Evolutionary conservation across 2,113 vertebrate genomes (phyloP), one percentile per base, ranked within the genome.

Genomic region (Columba livia): DNA sequence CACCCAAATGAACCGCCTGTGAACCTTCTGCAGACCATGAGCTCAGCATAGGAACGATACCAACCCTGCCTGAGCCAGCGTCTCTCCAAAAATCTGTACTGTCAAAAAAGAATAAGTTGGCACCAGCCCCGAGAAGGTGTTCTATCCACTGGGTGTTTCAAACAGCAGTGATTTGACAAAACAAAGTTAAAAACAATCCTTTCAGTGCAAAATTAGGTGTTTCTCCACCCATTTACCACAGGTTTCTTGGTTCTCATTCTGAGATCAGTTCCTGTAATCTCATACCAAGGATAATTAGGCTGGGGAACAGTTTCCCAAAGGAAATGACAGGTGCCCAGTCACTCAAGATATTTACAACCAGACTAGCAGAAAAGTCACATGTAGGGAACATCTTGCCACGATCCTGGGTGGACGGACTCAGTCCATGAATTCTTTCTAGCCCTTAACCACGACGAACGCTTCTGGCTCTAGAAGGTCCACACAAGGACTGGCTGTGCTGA

Each of bases 321-420:
- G 94, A 97, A 96, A 58, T 92, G 93, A 96, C 90, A 93, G 94
- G 92, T 87, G 92, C 54, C 86, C 79, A 92, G 90, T 84, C 92
- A 95, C 85, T 93, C 90, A 85, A 75, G 88, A 93, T 95, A 96
- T 94, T 96, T 94, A 89, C 88, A 86, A 96, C 51, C 72, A 88
- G 54, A 86, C 50, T 87, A 23, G 3, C 36, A 89, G 79, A 96
- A 47, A 90, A 93, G 84, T 96, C 94, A 94, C 94, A 88, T 66
- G 88, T 3, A 87, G 50, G 73, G 92, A 90, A 92, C 80, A 92
- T 87, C 88, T 42, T 57, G 73, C 69, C 86, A 65, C 9, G 23
- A 53, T 61, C 70, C 78, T 21, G 66, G 3, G 14, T 9, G 1
- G 66, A 89, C 29, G 60, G 57, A 93, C 90, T 89, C 80, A 4